Conservation (phyloP, 2,113 vertebrate genomes). For the Tapirus terrestris region DNA sequence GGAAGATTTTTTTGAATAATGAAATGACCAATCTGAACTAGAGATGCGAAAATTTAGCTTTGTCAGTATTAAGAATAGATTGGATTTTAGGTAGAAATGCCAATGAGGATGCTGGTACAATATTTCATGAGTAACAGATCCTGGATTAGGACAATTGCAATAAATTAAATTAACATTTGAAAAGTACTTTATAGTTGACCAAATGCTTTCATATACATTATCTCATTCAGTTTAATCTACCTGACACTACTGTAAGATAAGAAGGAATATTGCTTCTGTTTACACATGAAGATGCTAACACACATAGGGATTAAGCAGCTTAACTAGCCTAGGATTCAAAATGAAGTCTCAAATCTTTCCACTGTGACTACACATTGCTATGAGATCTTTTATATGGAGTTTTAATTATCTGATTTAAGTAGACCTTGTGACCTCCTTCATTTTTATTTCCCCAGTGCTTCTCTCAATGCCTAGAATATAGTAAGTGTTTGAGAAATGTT, state of each 20-base stretch:
- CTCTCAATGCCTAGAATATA: neutral
- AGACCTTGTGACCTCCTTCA: slow-evolving; percentile 32
- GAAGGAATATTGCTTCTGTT: neutral
- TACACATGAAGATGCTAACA: neutral
- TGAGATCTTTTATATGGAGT: slow-evolving; percentile 23
- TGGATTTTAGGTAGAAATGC: neutral
- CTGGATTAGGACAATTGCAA: neutral
- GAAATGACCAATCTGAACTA: neutral
- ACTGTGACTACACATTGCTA: neutral
- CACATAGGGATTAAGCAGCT: neutral
- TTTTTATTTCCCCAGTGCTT: slow-evolving; percentile 51
- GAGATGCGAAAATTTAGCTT: neutral
- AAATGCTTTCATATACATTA: neutral
- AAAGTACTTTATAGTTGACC: neutral
- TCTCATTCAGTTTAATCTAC: neutral
- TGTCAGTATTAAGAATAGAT: neutral
- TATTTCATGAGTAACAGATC: neutral
- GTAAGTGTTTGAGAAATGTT: slow-evolving; percentile 36
- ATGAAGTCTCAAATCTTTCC: neutral
- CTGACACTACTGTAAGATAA: neutral
- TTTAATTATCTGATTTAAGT: slow-evolving; percentile 54
- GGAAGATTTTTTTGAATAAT: neutral
- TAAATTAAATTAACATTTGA: slow-evolving; percentile 13
- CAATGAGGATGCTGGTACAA: neutral
- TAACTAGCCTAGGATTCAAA: neutral